phyloP scores from a whole-genome alignment of 1,140 invertebrate species.

The Sycobia sp. region DNA sequence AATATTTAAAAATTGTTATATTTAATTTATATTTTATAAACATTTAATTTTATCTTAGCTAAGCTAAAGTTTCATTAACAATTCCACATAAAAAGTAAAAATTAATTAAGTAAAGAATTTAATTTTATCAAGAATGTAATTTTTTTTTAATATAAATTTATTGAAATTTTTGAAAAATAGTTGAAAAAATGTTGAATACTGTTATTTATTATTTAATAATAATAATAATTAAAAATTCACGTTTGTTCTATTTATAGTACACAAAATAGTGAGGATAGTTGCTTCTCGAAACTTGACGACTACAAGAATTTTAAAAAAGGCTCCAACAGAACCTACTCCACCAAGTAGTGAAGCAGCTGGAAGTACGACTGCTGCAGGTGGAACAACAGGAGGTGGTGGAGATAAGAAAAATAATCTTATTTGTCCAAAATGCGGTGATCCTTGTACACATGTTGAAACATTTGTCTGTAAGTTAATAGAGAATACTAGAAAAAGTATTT shows the following conservation, averaged over 20 bases:
- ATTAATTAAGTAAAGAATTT: no score
- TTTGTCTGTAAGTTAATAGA: slow-evolving; percentile 82
- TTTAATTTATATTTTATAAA: slow-evolving; percentile 5
- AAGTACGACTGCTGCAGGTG: slow-evolving; percentile 36
- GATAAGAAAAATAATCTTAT: slow-evolving; percentile 72
- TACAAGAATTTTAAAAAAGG: slow-evolving; percentile 47
- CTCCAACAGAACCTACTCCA: slow-evolving; percentile 54
- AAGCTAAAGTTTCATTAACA: no score
- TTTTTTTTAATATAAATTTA: no score
- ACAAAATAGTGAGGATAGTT: slow-evolving; percentile 56
- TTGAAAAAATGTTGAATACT: no score
- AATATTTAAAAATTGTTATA: no score
- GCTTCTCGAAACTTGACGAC: slow-evolving; percentile 48
- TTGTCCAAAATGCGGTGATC: slow-evolving; percentile 95
- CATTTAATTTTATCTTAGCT: no score
- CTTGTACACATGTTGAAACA: slow-evolving; percentile 94
- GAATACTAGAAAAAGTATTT: neutral
- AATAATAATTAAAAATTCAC: no score
- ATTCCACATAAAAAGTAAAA: no score
- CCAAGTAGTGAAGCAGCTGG: slow-evolving; percentile 48
- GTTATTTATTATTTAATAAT: no score
- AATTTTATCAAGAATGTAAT: no score
- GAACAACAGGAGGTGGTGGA: slow-evolving; percentile 50
- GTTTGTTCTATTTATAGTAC: slow-evolving; percentile 44
- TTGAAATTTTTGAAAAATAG: no score